Base-by-base conservation (phyloP, 2,888 invertebrate species). In the Dicycla oo region DNA sequence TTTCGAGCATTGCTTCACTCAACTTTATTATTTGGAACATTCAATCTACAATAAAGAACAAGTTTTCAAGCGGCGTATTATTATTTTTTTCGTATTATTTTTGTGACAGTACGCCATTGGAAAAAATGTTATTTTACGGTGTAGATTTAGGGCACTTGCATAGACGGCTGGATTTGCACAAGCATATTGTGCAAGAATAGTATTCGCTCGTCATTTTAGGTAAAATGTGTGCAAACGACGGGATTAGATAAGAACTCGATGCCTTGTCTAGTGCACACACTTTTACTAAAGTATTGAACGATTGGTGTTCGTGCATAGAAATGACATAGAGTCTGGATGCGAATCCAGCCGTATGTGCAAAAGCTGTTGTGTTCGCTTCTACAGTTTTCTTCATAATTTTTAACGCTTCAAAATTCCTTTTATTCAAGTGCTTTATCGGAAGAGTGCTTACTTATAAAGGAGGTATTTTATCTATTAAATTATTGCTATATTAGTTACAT, bases 401-500 rank as follows among this genome's bases (percentile, higher is more conserved):
- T 76, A 82, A 73, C 80, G 73, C 82, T 80, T 83, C 82, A 80
- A 80, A 82, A 81, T 61, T 77, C 82, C 80, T 78, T 82, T 84
- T 82, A 80, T 68, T 80, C 76, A 82, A 84, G 87, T 89, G 87
- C 88, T 84, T 78, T 81, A 87, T 88, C 86, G 89, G 90, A 92
- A 93, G 91, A 89, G 91, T 91, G 90, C 89, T 90, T 88, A 89
- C 78, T 87, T 87, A 85, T 85, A 84, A 86, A 89, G 86, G 88
- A 91, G 91, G 74, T 79, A 91, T 90, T 90, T 74, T 74, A 81
- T 85, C 89, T 91, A 89, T 87, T 72, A 83, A 86, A 85, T 93
- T 94, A 94, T 94, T 93, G 93, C 93, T 94, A 93, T 91, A 88
- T 78, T 81, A 84, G 75, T 82, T 82, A 84, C 69, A 80, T 61